These are phyloP conservation scores for Tachycineta bicolor DNA, from an alignment of 2,113 vertebrate species.

Conservation along the genomic window DNA sequence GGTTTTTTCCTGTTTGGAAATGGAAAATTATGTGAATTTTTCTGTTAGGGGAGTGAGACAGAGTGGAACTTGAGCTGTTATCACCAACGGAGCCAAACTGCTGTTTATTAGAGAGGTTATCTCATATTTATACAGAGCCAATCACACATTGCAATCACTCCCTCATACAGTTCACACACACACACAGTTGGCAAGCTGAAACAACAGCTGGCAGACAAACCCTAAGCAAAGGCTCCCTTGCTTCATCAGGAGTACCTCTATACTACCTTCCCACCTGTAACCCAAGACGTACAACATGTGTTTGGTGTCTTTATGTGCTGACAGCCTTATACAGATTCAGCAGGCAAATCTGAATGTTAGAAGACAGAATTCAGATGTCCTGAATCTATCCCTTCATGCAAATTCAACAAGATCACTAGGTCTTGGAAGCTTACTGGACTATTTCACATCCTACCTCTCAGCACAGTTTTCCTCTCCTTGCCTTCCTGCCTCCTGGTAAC, in stretches of 20 bases:
- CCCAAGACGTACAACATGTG: background rate
- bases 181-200: background rate
- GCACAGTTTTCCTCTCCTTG: background rate
- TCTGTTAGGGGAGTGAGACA: background rate
- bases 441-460: background rate
- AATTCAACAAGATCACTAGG: background rate
- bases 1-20: background rate
- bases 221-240: background rate
- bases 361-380: background rate
- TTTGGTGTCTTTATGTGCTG: background rate
- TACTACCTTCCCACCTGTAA: background rate
- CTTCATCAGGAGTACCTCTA: background rate
- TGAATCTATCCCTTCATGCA: background rate
- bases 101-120: background rate
- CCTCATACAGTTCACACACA: background rate
- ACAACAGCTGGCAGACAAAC: background rate
- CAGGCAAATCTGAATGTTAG: background rate
- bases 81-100: background rate
- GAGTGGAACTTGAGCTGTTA: background rate
- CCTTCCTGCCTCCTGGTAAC: background rate
- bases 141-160: background rate
- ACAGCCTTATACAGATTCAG: background rate
- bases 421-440: background rate
- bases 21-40: background rate
- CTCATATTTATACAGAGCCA: background rate